phyloP scores from a whole-genome alignment of 2,888 invertebrate genomes.

The Brachyptera risi region DNA sequence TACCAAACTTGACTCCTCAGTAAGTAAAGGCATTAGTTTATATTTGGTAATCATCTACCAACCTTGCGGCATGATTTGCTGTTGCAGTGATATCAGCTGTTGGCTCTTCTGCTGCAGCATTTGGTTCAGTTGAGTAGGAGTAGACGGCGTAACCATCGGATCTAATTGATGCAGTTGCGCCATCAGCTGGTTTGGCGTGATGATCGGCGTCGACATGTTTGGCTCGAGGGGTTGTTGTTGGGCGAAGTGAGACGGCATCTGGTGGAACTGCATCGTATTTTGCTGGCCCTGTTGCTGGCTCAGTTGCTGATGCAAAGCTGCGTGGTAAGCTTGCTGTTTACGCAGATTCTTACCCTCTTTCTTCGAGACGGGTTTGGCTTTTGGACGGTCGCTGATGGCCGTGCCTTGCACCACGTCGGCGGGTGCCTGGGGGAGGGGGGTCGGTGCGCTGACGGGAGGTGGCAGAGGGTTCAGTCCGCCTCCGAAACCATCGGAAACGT shows the following conservation, averaged over 20 bases:
- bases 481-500: too few relatives aligned
- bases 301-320: slow-evolving; percentile 43
- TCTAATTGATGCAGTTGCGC: slow-evolving; percentile 58
- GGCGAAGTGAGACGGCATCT: slow-evolving; percentile 33
- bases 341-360: slow-evolving; percentile 72
- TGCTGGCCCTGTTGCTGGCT: slow-evolving; percentile 46
- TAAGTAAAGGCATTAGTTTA: too few relatives aligned
- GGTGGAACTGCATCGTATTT: slow-evolving; percentile 33
- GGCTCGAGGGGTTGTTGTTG: slow-evolving; percentile 33
- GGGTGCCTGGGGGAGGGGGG: slow-evolving; percentile 47
- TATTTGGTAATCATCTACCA: neutral
- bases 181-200: slow-evolving; percentile 55
- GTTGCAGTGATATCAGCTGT: slow-evolving; percentile 45
- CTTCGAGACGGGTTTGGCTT: slow-evolving; percentile 75
- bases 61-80: slow-evolving; percentile 34
- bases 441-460: slow-evolving; percentile 49
- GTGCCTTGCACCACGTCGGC: slow-evolving; percentile 51
- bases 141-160: slow-evolving; percentile 45
- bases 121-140: slow-evolving; percentile 47
- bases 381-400: slow-evolving; percentile 78
- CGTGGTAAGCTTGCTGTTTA: slow-evolving; percentile 45
- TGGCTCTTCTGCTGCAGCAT: slow-evolving; percentile 36
- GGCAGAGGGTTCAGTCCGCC: slow-evolving; percentile 43
- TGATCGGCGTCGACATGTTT: slow-evolving; percentile 36
- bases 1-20: too few relatives aligned